These are phyloP conservation scores for Nothocercus nigrocapillus DNA, from an alignment of 2,113 vertebrate genomes.

Conservation along the genomic window DNA sequence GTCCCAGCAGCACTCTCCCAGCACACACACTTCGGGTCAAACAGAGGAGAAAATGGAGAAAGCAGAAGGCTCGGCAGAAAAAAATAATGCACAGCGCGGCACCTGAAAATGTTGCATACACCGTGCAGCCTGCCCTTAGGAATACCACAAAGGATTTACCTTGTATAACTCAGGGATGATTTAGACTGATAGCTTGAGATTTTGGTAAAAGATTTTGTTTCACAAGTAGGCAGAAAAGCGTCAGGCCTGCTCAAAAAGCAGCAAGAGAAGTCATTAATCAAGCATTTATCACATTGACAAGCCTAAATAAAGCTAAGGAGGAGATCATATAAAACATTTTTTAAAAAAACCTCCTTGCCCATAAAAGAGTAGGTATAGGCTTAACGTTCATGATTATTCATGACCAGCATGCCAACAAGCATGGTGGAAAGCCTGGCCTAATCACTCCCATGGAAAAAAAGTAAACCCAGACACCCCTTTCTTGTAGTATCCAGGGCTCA, in stretches of 20 bases:
- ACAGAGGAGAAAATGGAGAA: conserved; percentile 22
- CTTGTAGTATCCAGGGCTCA: not conserved
- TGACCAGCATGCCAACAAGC: not conserved
- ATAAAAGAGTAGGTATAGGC: not conserved
- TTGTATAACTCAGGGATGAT: conserved; percentile 11
- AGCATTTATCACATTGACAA: not conserved
- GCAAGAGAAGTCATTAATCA: not conserved
- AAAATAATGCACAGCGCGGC: not conserved
- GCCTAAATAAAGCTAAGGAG: not conserved
- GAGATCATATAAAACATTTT: not conserved
- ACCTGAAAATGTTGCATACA: not conserved
- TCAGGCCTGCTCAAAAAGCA: conserved; percentile 41
- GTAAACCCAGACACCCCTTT: not conserved
- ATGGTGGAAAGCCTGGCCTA: not conserved
- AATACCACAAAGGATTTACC: conserved; percentile 2
- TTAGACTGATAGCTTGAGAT: conserved; percentile 21
- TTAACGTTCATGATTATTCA: not conserved
- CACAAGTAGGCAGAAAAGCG: not conserved
- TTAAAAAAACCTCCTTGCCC: not conserved
- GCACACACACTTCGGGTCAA: conserved; percentile 44
- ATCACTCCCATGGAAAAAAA: not conserved
- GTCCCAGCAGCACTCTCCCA: conserved; percentile 64
- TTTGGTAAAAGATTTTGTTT: conserved; percentile 33
- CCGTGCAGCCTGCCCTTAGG: not conserved
- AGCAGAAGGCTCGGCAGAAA: conserved; percentile 22